Percentiles rank a stretch among this genome's conserved stretches.
These are phyloP conservation scores for Ptiloglossa arizonensis DNA, from an alignment of 1,140 invertebrate species.

Conservation along the genomic window DNA sequence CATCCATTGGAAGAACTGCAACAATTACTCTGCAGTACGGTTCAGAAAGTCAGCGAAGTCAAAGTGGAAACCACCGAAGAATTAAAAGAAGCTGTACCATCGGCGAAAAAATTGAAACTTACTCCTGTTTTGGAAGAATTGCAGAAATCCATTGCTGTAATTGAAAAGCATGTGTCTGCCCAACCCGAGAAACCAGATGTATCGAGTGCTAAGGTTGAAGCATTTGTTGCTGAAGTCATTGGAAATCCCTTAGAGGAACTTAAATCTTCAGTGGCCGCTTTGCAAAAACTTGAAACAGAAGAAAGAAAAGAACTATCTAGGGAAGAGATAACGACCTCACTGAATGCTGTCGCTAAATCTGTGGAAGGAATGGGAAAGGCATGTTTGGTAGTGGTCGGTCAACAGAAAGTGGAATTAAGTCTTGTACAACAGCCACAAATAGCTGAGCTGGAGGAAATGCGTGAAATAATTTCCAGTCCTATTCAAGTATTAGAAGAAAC, in stretches of 20 bases:
- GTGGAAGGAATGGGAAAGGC: constrained; percentile 40
- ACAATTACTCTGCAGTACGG: background rate
- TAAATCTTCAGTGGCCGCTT: constrained; percentile 33
- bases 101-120: background rate
- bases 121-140: constrained; percentile 32
- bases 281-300: background rate
- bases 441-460: background rate
- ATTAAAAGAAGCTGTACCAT: background rate
- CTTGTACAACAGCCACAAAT: background rate
- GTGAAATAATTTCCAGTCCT: background rate
- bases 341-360: constrained; percentile 35
- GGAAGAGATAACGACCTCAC: background rate
- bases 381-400: constrained; percentile 20
- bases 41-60: background rate
- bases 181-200: background rate
- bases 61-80: background rate
- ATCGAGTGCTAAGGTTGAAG: background rate
- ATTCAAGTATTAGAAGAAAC: background rate
- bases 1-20: constrained; percentile 30
- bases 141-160: constrained; percentile 27
- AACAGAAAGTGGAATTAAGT: constrained; percentile 24
- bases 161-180: background rate
- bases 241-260: constrained; percentile 39
- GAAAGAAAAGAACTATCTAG: background rate
- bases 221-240: constrained; percentile 1